Base-by-base conservation (phyloP, 1,140 invertebrate genomes). In the Aphis craccivora region DNA sequence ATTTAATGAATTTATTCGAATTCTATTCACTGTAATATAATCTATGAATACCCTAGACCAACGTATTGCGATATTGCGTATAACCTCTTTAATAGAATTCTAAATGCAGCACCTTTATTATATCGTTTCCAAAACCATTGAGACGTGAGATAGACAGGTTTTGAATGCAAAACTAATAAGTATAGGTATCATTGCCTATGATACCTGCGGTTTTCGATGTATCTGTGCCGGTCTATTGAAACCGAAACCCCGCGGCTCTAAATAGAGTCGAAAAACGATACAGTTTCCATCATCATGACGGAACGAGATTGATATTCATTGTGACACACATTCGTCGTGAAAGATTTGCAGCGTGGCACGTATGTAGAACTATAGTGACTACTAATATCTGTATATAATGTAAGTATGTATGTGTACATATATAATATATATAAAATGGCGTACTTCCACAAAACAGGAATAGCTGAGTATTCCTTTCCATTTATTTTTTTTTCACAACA, bases 261-360 rank as follows among this genome's bases (percentile, higher is more conserved):
- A 51, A 40, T 45, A 93, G 30, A 83, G 25, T n/a, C 25, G 40
- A 84, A 81, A 84, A 53, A 84, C 91, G 91, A 84, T 93, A 93
- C 91, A 55, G 91, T 84, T 93, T 93, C 91, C 35, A 53, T 55
- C 37, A 84, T 55, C 35, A 84, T 53, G 76, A 84, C 40, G 35
- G 91, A 83, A 92, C 91, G 81, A 48, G 14, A 93, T 53, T 86
- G 91, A 84, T 86, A 84, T 92, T 51, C 40, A n/a, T 55, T 40
- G 91, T 55, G 91, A 93, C 91, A 93, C 40, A 93, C 91, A 93
- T 93, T 86, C 48, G 67, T 84, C 76, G 88, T 83, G 91, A 92
- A 91, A 91, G n/a, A 91, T 18, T 48, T 45, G 25, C 5, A 48
- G 40, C 30, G 67, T n/a, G 2, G 53, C 37, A 67, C 90, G 55